Evolutionary conservation across 2,797 vertebrate genomes (phyloP).

Genomic region (Notamacropus eugenii): DNA sequence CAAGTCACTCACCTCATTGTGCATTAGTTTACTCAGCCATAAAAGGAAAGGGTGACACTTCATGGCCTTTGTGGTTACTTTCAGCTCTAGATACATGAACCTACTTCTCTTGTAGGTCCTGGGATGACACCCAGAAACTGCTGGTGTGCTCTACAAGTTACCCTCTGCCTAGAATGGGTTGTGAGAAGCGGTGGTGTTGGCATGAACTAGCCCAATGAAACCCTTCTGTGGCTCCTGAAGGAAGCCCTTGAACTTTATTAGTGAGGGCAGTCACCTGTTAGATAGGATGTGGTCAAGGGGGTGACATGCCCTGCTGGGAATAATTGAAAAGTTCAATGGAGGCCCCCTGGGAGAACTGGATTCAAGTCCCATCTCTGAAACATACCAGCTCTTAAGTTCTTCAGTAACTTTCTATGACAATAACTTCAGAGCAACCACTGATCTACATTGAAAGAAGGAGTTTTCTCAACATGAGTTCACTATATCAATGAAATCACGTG

Average conservation of each 20-base stretch:
- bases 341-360: too few relatives aligned
- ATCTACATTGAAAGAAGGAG: neutral
- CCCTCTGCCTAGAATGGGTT: neutral
- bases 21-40: neutral
- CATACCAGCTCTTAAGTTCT: neutral
- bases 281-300: neutral
- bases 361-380: neutral
- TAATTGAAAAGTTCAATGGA: neutral
- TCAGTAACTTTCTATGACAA: neutral
- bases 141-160: neutral
- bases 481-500: neutral
- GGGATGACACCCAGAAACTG: neutral
- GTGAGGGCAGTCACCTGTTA: neutral
- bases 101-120: neutral
- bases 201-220: neutral
- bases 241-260: neutral
- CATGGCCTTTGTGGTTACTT: neutral
- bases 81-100: neutral
- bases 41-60: neutral
- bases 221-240: neutral
- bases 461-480: neutral
- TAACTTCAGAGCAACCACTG: neutral
- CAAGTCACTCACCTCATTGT: neutral
- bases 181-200: neutral
- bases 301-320: neutral